A percentile compares a stretch with the other conserved stretches of the same genome.
Conservation (phyloP, 2,888 invertebrate species). For the Rhabditoides inermis region DNA sequence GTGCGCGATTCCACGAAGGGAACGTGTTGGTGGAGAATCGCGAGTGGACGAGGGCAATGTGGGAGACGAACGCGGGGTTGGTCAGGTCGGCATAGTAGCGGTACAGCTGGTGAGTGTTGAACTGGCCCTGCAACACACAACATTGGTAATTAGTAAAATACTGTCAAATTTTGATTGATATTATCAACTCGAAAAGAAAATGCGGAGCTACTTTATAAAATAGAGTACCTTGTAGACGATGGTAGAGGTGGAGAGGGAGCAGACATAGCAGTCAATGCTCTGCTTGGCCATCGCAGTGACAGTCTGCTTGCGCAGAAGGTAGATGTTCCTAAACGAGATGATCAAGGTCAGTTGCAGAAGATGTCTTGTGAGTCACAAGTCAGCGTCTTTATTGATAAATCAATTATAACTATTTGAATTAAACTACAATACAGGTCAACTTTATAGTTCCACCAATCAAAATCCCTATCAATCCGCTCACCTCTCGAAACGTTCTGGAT, state of each 20-base stretch:
- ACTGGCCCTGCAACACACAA: conserved; percentile 65
- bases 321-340: no score
- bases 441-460: no score
- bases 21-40: conserved; percentile 98
- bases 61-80: conserved; percentile 71
- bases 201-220: not conserved
- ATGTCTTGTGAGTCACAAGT: no score
- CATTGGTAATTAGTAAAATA: no score
- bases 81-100: conserved; percentile 64
- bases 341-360: no score
- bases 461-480: no score
- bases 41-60: conserved; percentile 90
- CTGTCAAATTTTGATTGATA: no score
- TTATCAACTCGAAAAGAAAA: not conserved
- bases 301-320: conserved; percentile 82
- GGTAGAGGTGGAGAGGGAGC: conserved; percentile 79
- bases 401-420: no score
- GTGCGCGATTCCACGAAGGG: conserved; percentile 97
- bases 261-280: conserved; percentile 84
- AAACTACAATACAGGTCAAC: no score
- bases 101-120: conserved; percentile 89
- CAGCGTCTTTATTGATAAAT: no score
- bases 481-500: conserved; percentile 55
- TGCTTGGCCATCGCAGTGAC: conserved; percentile 78
- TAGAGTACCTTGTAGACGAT: conserved; percentile 76